These are phyloP conservation scores for Terrapene triunguis DNA, from an alignment of 2,113 vertebrate genomes.

Conservation along the genomic window DNA sequence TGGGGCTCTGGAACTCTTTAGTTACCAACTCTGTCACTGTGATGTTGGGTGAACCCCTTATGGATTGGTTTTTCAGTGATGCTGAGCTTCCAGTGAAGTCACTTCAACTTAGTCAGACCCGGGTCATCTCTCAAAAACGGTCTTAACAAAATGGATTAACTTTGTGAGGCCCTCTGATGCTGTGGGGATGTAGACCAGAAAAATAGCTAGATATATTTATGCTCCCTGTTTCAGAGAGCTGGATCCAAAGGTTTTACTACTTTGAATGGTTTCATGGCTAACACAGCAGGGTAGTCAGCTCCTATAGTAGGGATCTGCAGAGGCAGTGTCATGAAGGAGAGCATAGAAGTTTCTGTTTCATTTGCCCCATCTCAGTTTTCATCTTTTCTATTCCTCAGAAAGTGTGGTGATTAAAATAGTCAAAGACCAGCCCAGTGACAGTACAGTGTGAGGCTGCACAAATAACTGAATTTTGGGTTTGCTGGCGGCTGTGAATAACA, in stretches of 20 bases:
- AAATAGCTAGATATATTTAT: not conserved
- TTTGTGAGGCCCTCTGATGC: not conserved
- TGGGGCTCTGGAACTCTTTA: not conserved
- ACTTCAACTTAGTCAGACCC: not conserved
- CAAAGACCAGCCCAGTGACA: not conserved
- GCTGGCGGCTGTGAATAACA: not conserved
- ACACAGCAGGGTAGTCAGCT: not conserved
- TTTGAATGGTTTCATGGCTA: not conserved
- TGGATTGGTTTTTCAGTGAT: not conserved
- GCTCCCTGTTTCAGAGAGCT: not conserved
- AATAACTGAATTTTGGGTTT: not conserved
- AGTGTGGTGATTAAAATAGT: not conserved
- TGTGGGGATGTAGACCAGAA: not conserved
- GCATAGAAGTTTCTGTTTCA: not conserved
- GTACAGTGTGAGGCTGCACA: not conserved
- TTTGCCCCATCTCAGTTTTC: not conserved
- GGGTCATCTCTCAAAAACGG: not conserved
- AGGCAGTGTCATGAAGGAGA: not conserved
- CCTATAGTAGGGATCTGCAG: not conserved
- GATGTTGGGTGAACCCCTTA: not conserved
- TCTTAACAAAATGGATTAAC: not conserved
- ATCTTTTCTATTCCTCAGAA: not conserved
- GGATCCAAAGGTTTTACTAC: not conserved
- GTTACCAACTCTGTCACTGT: not conserved
- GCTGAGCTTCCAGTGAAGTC: not conserved